A percentile compares a stretch with the other conserved stretches of the same genome.
These are phyloP conservation scores for Auanema sp. DNA, from an alignment of 2,888 invertebrate genomes.

Conservation along the genomic window DNA sequence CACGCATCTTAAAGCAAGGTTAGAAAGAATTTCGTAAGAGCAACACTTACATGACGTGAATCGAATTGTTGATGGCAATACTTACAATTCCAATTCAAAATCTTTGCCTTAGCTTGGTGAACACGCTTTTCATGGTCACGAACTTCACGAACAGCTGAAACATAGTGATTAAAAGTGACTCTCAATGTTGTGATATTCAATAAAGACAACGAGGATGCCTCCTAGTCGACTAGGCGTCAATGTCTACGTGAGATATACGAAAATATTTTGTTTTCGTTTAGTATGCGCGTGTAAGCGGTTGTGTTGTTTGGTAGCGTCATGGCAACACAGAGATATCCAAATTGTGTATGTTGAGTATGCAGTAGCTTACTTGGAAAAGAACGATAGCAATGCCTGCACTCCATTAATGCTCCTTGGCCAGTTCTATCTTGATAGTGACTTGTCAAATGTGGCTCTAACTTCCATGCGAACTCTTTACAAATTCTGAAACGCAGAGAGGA, in stretches of 20 bases:
- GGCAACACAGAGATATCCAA: too few species aligned
- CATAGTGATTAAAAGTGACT: too few species aligned
- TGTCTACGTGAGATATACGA: too few species aligned
- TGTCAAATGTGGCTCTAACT: slow-evolving; percentile 13
- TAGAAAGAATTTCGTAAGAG: background rate
- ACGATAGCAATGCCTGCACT: slow-evolving; percentile 20
- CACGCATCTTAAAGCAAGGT: slow-evolving; percentile 11
- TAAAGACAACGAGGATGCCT: too few species aligned
- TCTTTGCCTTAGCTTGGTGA: background rate
- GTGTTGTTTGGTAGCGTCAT: background rate
- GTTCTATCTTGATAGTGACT: slow-evolving; percentile 17
- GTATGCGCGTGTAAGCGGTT: background rate
- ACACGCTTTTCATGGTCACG: slow-evolving; percentile 16
- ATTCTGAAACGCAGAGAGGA: slow-evolving; percentile 11
- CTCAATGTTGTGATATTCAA: too few species aligned
- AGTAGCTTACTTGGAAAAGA: slow-evolving; percentile 20
- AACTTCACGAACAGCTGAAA: slow-evolving; percentile 18
- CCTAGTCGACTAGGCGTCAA: too few species aligned
- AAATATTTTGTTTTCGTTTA: too few species aligned
- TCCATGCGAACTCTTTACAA: slow-evolving; percentile 14
- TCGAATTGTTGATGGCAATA: slow-evolving; percentile 16
- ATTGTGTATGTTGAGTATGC: too few species aligned
- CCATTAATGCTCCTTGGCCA: slow-evolving; percentile 18
- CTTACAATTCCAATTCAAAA: slow-evolving; percentile 16
- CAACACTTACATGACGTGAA: slow-evolving; percentile 13